phyloP scores from a whole-genome alignment of 2,797 vertebrate genomes.

The Trichosurus vulpecula region DNA sequence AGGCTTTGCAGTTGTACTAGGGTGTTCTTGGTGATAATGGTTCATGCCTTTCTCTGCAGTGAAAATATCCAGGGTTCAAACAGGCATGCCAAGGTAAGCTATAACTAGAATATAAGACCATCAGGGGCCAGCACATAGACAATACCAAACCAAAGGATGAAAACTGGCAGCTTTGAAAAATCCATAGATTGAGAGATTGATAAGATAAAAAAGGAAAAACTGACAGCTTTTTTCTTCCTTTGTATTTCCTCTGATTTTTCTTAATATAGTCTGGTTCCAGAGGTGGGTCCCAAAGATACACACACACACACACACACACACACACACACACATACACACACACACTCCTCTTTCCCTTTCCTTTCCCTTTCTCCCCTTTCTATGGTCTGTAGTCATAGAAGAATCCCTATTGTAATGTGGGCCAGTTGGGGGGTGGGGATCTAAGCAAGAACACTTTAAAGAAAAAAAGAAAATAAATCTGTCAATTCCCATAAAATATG shows the following conservation, averaged over 20 bases:
- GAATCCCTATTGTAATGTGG: neutral
- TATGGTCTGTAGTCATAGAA: neutral
- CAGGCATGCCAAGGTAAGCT: neutral
- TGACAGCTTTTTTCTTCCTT: neutral
- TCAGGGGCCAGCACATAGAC: neutral
- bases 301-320: accelerated
- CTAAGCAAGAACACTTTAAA: neutral
- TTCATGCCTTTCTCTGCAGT: neutral
- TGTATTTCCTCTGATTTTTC: neutral
- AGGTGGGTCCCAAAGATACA: neutral
- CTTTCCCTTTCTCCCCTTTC: too few relatives aligned
- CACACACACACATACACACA: neutral
- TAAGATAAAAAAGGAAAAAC: neutral
- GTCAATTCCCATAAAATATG: neutral
- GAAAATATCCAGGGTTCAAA: neutral
- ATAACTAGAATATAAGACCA: neutral
- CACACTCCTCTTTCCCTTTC: neutral
- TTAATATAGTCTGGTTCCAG: neutral
- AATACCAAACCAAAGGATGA: neutral
- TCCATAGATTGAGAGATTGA: neutral
- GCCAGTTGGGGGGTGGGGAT: neutral
- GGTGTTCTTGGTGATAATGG: neutral
- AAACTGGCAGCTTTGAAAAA: neutral
- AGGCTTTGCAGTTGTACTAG: neutral
- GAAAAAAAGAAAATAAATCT: neutral